Evolutionary conservation across 1,140 invertebrate species (phyloP).

Genomic region (Belonocnema kinseyi): DNA sequence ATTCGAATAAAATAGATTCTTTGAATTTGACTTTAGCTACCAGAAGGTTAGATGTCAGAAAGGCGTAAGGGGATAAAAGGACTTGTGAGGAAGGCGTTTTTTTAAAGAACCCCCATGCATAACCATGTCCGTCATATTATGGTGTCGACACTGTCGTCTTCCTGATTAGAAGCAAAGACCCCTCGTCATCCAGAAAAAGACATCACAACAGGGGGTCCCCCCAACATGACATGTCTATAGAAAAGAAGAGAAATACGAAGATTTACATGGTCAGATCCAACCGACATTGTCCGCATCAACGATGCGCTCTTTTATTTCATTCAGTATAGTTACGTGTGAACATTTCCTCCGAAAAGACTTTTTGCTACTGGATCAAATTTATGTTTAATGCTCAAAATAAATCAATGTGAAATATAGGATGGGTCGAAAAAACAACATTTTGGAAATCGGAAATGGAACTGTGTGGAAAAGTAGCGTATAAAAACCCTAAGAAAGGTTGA

Average conservation of each 20-base stretch:
- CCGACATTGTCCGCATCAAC: conserved; percentile 9
- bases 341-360: conserved; percentile 8
- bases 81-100: conserved; percentile 8
- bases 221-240: conserved; percentile 8
- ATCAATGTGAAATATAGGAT: too few species aligned
- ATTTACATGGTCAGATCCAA: conserved; percentile 22
- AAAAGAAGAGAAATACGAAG: conserved; percentile 13
- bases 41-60: background rate
- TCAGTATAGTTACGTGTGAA: conserved; percentile 21
- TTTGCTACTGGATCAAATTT: background rate
- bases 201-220: conserved; percentile 23
- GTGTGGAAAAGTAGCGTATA: too few species aligned
- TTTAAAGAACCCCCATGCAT: conserved; percentile 7
- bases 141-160: conserved; percentile 25
- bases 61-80: background rate
- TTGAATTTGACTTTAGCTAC: background rate
- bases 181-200: conserved; percentile 18
- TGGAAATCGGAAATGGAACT: too few species aligned
- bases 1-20: too few species aligned
- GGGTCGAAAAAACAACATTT: too few species aligned
- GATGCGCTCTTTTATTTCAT: background rate
- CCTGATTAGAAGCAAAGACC: conserved; percentile 11
- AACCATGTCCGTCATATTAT: conserved; percentile 49
- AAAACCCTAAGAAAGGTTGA: too few species aligned
- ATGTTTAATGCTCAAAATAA: background rate